Percentiles rank a stretch among this genome's conserved stretches.
Conservation (phyloP, 1,140 invertebrate species). For the Listronotus oregonensis region DNA sequence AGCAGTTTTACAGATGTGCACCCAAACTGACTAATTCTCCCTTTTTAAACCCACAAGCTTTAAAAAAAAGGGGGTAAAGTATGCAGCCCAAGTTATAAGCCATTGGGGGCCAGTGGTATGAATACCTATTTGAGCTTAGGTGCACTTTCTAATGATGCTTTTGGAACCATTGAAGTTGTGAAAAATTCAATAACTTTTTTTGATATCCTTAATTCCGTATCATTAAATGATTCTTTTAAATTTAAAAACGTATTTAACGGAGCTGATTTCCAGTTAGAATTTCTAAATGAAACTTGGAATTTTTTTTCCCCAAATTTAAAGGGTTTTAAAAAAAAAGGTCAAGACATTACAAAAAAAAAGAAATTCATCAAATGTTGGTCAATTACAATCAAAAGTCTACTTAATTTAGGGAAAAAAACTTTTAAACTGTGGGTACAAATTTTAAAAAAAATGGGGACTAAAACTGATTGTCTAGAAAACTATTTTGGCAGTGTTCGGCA, state of each 20-base stretch:
- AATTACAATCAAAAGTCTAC: constrained; percentile 6
- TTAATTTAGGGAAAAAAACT: no score
- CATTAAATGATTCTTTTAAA: neutral
- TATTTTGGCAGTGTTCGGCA: no score
- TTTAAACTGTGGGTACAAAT: constrained; percentile 9
- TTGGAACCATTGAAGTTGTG: constrained; percentile 6
- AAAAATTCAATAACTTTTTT: constrained; percentile 9
- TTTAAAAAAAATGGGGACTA: constrained; percentile 11
- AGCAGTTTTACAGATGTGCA: constrained; percentile 18
- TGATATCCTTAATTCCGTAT: constrained; percentile 13
- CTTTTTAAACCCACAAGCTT: constrained; percentile 14
- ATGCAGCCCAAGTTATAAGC: constrained; percentile 21
- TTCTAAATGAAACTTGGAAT: constrained; percentile 2
- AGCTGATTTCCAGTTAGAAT: neutral
- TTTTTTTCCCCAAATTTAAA: constrained; percentile 11
- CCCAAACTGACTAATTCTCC: constrained; percentile 14
- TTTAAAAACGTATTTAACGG: constrained; percentile 14
- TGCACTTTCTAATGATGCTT: constrained; percentile 4
- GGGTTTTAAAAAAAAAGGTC: constrained; percentile 3
- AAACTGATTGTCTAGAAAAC: constrained; percentile 5
- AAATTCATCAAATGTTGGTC: constrained; percentile 16
- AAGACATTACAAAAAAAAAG: neutral
- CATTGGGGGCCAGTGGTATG: constrained; percentile 19
- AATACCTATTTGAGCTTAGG: neutral
- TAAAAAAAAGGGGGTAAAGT: constrained; percentile 18